Evolutionary conservation across 2,888 invertebrate genomes (phyloP).

Genomic region (Muscina levida): DNA sequence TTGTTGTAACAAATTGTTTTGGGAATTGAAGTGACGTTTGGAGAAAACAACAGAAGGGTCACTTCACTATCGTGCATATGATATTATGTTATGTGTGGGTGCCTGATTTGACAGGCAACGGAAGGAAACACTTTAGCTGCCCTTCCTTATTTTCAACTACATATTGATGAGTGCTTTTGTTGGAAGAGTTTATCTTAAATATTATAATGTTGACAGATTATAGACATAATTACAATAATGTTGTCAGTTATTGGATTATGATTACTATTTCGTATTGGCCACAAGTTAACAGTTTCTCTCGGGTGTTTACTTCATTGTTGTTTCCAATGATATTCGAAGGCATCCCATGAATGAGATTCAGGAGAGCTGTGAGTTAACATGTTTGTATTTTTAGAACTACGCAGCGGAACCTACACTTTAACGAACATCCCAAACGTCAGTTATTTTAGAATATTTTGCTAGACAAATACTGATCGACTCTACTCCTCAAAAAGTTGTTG

Average conservation of each 20-base stretch:
- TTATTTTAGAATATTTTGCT: too few relatives aligned
- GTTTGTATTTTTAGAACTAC: too few relatives aligned
- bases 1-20: constrained; percentile 72
- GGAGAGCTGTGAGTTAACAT: too few relatives aligned
- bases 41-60: constrained; percentile 41
- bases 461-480: too few relatives aligned
- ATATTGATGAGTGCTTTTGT: neutral
- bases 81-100: neutral
- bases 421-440: too few relatives aligned
- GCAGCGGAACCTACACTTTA: too few relatives aligned
- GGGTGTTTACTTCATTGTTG: too few relatives aligned
- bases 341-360: too few relatives aligned
- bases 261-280: constrained; percentile 3
- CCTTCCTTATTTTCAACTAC: too few relatives aligned
- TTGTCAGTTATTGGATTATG: neutral
- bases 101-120: constrained; percentile 20
- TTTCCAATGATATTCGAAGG: too few relatives aligned
- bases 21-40: constrained; percentile 72
- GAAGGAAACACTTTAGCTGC: constrained; percentile 53
- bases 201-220: constrained; percentile 41
- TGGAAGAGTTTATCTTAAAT: neutral
- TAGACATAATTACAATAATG: constrained; percentile 45
- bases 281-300: too few relatives aligned
- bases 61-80: constrained; percentile 2
- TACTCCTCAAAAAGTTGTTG: too few relatives aligned